Conservation (phyloP, 2,888 invertebrate species). For the Pseudococcus longispinus region DNA sequence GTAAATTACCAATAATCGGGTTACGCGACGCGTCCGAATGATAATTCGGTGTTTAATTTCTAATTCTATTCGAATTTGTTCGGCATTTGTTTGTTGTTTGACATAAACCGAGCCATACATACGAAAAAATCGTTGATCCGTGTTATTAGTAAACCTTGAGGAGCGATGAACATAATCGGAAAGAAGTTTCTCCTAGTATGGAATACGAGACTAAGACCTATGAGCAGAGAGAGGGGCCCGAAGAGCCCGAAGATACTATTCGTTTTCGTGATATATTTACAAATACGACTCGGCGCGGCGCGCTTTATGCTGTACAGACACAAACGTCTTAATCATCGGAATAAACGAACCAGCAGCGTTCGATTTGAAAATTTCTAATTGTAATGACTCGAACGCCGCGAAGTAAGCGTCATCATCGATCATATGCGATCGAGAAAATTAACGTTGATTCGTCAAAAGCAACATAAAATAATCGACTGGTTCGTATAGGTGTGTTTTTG, state of each 20-base stretch:
- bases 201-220: not conserved
- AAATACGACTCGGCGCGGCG: not conserved
- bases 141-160: conserved; percentile 10
- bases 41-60: not conserved
- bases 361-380: not conserved
- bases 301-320: not conserved
- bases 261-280: not conserved
- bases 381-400: not conserved
- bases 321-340: conserved; percentile 18
- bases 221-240: not conserved
- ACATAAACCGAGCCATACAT: not conserved
- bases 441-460: not conserved
- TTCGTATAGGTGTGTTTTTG: not conserved
- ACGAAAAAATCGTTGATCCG: not conserved
- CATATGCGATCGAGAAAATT: not conserved
- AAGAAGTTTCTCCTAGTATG: not conserved
- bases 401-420: not conserved
- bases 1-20: not conserved
- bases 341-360: not conserved
- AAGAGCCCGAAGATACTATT: not conserved
- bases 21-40: not conserved
- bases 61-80: not conserved
- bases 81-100: not conserved
- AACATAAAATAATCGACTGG: not conserved
- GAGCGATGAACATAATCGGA: not conserved